Evolutionary conservation across 2,888 invertebrate genomes (phyloP).

Genomic region (Leucophora obtusa): DNA sequence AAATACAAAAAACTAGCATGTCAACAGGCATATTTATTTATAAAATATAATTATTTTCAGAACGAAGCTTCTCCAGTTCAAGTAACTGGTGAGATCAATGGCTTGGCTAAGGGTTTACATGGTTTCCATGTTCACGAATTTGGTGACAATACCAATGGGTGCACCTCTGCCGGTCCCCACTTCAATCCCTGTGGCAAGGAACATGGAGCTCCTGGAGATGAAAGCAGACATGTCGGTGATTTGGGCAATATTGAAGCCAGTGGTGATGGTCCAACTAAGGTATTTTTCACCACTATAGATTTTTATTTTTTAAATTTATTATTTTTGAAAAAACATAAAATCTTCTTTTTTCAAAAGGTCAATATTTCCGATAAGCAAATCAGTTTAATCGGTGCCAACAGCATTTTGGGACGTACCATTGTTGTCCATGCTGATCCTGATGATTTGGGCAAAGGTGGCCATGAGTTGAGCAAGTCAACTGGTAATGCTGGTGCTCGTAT

Average conservation of each 20-base stretch:
- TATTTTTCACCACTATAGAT: too few relatives aligned
- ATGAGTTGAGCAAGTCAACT: slow-evolving; percentile 94
- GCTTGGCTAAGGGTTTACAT: slow-evolving; percentile 84
- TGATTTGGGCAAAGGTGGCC: slow-evolving; percentile 95
- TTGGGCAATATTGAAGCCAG: slow-evolving; percentile 89
- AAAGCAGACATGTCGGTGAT: slow-evolving; percentile 91
- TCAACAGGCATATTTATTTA: too few relatives aligned
- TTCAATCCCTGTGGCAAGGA: slow-evolving; percentile 91
- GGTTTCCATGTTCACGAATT: slow-evolving; percentile 96
- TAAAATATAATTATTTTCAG: too few relatives aligned
- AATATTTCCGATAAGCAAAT: slow-evolving; percentile 83
- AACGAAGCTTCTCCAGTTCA: slow-evolving; percentile 83
- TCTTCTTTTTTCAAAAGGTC: slow-evolving; percentile 73
- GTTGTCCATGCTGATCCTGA: slow-evolving; percentile 96
- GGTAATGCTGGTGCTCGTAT: slow-evolving; percentile 92
- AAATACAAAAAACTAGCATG: too few relatives aligned
- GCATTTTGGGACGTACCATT: slow-evolving; percentile 89
- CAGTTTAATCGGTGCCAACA: slow-evolving; percentile 85
- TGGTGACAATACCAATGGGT: slow-evolving; percentile 96
- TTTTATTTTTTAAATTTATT: neutral
- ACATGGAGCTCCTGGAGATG: slow-evolving; percentile 89
- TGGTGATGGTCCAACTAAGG: slow-evolving; percentile 83
- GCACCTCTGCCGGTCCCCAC: slow-evolving; percentile 96
- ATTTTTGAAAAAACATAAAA: slow-evolving; percentile 1
- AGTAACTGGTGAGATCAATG: slow-evolving; percentile 90